Conservation (phyloP, 2,888 invertebrate species). For the Hypomecis punctinalis region DNA sequence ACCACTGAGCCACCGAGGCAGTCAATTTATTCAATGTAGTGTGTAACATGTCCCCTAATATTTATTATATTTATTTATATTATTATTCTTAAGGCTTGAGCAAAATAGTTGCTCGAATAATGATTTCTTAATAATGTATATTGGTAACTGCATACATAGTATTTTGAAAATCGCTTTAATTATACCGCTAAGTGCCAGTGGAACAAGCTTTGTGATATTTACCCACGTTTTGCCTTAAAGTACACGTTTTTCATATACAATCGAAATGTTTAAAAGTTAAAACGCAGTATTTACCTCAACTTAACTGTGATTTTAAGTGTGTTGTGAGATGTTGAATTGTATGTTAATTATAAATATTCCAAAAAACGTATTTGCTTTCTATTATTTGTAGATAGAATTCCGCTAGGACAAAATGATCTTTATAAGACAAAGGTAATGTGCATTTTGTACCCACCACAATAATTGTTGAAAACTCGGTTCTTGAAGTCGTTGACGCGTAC, state of each 20-base stretch:
- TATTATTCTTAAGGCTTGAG: too few relatives aligned
- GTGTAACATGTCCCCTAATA: too few relatives aligned
- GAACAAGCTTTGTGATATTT: conserved; percentile 57
- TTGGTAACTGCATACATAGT: conserved; percentile 20
- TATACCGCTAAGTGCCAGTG: conserved; percentile 55
- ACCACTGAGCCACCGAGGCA: too few relatives aligned
- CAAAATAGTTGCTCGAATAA: not conserved
- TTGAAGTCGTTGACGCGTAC: too few relatives aligned
- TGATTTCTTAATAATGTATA: not conserved
- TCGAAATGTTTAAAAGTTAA: conserved; percentile 53
- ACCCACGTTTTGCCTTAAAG: conserved; percentile 39
- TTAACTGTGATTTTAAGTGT: conserved; percentile 75
- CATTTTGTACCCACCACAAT: too few relatives aligned
- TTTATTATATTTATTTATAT: too few relatives aligned
- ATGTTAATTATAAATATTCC: conserved; percentile 51
- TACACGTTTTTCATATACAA: conserved; percentile 46
- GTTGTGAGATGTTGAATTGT: conserved; percentile 64
- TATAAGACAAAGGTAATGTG: too few relatives aligned
- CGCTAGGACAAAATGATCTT: not conserved
- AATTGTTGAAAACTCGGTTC: too few relatives aligned
- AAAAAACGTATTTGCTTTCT: conserved; percentile 27
- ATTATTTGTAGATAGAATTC: not conserved
- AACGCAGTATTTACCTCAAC: conserved; percentile 77
- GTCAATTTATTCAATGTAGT: too few relatives aligned
- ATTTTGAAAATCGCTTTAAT: conserved; percentile 30